Evolutionary conservation across 2,888 invertebrate genomes (phyloP).

Genomic region (Melitaea athalia): DNA sequence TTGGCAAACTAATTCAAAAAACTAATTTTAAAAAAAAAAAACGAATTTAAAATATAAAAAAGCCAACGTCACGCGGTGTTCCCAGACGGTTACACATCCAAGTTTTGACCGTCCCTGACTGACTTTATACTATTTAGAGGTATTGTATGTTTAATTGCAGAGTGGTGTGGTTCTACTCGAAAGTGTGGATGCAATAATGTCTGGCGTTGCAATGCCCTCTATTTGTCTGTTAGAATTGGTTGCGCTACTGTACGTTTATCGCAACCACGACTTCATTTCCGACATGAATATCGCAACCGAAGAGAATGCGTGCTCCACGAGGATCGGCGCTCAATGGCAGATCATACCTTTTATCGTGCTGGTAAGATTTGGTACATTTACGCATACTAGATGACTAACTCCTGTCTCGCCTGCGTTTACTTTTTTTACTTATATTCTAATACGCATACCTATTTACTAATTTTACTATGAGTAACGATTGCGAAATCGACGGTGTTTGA

Average conservation of each 20-base stretch:
- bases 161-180: constrained; percentile 66
- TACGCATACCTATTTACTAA: too few species aligned
- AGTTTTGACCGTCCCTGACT: too few species aligned
- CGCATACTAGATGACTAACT: background rate
- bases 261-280: constrained; percentile 65
- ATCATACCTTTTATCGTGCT: constrained; percentile 59
- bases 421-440: too few species aligned
- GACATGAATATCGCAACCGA: constrained; percentile 70
- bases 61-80: too few species aligned
- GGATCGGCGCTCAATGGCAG: constrained; percentile 63
- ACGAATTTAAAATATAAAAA: too few species aligned
- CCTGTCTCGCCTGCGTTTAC: too few species aligned
- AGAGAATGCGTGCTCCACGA: constrained; percentile 61
- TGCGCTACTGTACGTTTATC: constrained; percentile 63
- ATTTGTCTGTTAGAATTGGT: constrained; percentile 61
- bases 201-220: constrained; percentile 56
- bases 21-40: too few species aligned
- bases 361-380: constrained; percentile 46
- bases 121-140: background rate
- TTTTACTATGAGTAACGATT: too few species aligned
- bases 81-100: too few species aligned
- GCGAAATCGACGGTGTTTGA: too few species aligned
- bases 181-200: constrained; percentile 61
- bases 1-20: too few species aligned
- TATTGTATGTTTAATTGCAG: constrained; percentile 43